Base-by-base conservation (phyloP, 2,888 invertebrate species). In the Corbicula japonica region DNA sequence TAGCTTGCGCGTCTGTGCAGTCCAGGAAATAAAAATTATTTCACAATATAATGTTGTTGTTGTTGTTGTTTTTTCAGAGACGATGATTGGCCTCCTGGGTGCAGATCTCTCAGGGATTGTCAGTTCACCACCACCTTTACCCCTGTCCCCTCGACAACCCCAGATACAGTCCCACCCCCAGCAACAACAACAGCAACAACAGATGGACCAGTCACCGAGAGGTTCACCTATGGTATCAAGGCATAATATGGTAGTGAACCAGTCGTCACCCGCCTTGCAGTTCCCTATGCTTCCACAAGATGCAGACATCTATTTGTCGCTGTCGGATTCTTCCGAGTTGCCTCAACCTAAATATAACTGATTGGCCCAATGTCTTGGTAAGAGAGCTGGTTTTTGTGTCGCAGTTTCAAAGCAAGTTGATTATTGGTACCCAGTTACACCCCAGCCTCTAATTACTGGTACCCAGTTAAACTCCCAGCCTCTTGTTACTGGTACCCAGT, bases 281-380 rank as follows among this genome's bases (percentile, higher is more conserved):
- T 76, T 76, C 30, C 54, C 74, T 8, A 70, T 81, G 61, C 58
- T 81, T 35, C 66, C 80, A 26, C 61, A 70, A 28, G 80, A 81
- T 34, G 61, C 80, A 8, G 80, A 81, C 28, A 63, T 76, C 18
- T 61, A 65, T 26, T 41, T 76, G 32, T 76, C 76, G 23, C 44
- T 63, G 12, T 48, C 73, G 4, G 73, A 76, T 56, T 44, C 76
- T 2, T 41, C 69, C 4, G 75, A 79, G 32, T 26, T 48, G 10
- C 46, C 62, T 6, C 50, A 50, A 28, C 23, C 50, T 18, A 50
- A 50, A 50, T 50, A 50, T 50, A 50, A 28, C n/a, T n/a, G n/a
- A n/a, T n/a, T n/a, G n/a, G n/a, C n/a, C n/a, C n/a, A n/a, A n/a
- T n/a, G n/a, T n/a, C n/a, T n/a, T n/a, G n/a, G n/a, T n/a, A n/a